Conservation (phyloP, 2,888 invertebrate species). For the Acleris laterana region DNA sequence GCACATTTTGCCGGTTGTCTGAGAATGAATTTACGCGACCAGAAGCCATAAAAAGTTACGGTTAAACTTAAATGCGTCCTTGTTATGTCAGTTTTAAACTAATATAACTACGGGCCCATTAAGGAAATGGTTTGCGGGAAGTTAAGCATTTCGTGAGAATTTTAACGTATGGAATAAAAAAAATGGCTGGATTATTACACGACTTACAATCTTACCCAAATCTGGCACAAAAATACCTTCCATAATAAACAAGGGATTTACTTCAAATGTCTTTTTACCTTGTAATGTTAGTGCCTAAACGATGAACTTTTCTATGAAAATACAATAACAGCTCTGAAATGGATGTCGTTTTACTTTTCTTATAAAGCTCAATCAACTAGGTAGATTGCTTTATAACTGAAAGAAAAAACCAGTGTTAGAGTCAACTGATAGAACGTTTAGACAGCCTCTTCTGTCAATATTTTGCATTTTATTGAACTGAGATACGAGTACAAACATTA, state of each 20-base stretch:
- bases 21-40: slow-evolving; percentile 50
- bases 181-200: not conserved
- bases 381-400: no score
- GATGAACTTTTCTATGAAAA: no score
- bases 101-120: slow-evolving; percentile 47
- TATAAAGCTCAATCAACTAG: no score
- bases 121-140: slow-evolving; percentile 49
- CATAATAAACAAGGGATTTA: not conserved
- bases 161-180: slow-evolving; percentile 4
- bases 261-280: no score
- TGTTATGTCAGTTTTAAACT: slow-evolving; percentile 62
- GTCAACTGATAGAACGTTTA: no score
- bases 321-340: no score
- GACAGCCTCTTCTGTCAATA: no score
- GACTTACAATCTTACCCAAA: not conserved
- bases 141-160: slow-evolving; percentile 47
- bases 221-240: not conserved
- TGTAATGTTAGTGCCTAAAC: no score
- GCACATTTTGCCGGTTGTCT: slow-evolving; percentile 40
- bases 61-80: slow-evolving; percentile 64
- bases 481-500: no score
- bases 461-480: no score
- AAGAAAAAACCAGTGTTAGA: no score
- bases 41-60: slow-evolving; percentile 61
- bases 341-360: no score